Evolutionary conservation across 2,797 vertebrate genomes (phyloP).

Genomic region (Otus scops): DNA sequence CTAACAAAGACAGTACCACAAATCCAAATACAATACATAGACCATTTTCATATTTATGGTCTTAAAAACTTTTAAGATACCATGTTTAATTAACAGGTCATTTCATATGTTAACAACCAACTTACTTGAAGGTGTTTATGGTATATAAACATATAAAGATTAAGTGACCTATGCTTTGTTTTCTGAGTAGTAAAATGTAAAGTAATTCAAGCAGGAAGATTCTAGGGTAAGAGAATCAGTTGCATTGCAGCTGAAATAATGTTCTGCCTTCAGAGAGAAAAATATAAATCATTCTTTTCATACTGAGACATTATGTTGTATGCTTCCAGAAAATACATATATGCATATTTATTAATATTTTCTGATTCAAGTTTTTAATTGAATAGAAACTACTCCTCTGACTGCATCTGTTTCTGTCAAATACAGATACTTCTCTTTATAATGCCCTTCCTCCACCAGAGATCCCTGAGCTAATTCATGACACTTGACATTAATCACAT

Average conservation of each 20-base stretch:
- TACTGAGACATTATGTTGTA: neutral
- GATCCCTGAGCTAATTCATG: slow-evolving; percentile 64
- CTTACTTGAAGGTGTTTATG: neutral
- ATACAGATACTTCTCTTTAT: slow-evolving; percentile 18
- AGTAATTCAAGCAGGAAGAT: neutral
- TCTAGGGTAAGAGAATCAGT: neutral
- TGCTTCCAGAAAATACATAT: neutral
- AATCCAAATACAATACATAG: neutral
- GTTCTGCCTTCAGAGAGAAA: neutral
- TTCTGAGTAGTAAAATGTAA: neutral
- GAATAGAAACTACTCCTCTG: neutral
- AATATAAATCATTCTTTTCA: neutral
- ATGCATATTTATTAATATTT: neutral
- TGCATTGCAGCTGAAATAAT: neutral
- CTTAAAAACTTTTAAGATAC: neutral
- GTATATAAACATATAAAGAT: neutral
- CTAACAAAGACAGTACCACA: neutral
- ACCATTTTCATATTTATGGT: neutral
- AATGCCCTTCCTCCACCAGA: slow-evolving; percentile 18
- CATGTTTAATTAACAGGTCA: neutral
- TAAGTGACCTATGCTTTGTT: neutral
- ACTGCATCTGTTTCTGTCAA: slow-evolving; percentile 43
- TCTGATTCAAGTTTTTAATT: slow-evolving; percentile 28
- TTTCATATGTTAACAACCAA: neutral
- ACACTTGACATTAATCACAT: slow-evolving; percentile 73